Evolutionary conservation across 2,888 invertebrate species (phyloP), one percentile per base, ranked within the genome.

Genomic region (Schrankia costaestrigalis): DNA sequence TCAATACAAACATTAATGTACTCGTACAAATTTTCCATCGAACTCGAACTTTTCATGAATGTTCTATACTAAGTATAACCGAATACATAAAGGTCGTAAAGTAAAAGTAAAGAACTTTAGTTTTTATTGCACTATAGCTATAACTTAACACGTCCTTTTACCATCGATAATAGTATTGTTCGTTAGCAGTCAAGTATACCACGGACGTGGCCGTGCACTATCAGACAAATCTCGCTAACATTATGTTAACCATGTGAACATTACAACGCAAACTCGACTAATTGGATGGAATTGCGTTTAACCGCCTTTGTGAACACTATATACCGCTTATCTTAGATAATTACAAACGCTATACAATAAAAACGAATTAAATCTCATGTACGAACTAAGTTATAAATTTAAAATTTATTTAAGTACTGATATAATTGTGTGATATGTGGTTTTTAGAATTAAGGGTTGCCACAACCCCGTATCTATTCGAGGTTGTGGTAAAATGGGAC

Each of bases 241-340:
- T 81, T 80, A 80, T 71, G 72, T 65, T 82, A 82, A 82, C 75
- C 62, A 82, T 85, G 84, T 79, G 85, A 86, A 82, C 72, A 60
- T 63, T 62, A 56, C 68, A 57, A 60, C 56, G 56, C 62, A 63
- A 71, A 68, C 65, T 56, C 57, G 37, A 57, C 71, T 86, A 85
- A 86, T 85, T 84, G 78, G 76, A 62, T 56, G 58, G 68, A 71
- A 78, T 79, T 77, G 77, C 79, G 70, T 67, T 70, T 61, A 70
- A 52, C 60, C 60, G 65, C 65, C 78, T 78, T 80, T 81, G 78
- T 78, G 70, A 59, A 58, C 66, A 61, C 63, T 60, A 64, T 63
- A n/a, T n/a, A 62, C 48, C 51, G 52, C 46, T 66, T 74, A 80
- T 79, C 78, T 62, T 41, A 50, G 68, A 71, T 73, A 70, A 71